phyloP scores from a whole-genome alignment of 2,797 vertebrate species.

The Choloepus didactylus region DNA sequence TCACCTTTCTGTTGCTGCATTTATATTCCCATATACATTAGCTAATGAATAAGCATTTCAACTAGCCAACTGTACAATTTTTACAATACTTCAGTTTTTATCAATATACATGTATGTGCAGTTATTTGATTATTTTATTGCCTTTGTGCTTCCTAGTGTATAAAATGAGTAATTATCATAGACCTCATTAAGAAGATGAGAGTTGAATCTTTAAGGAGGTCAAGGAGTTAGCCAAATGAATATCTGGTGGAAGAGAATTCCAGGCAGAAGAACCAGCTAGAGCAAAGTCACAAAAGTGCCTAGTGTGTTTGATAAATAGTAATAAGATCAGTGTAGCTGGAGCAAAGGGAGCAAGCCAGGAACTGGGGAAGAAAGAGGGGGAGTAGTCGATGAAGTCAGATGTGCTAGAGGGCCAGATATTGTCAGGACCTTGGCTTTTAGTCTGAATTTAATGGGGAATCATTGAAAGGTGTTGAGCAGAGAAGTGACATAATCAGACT shows the following conservation, averaged over 20 bases:
- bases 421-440: neutral
- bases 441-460: neutral
- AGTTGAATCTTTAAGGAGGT: conserved; percentile 1
- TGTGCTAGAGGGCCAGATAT: neutral
- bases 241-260: conserved; percentile 14
- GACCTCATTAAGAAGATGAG: neutral
- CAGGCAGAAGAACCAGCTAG: conserved; percentile 8
- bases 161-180: neutral
- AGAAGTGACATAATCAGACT: neutral
- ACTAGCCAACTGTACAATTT: conserved; percentile 3
- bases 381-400: neutral
- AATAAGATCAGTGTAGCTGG: neutral
- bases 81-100: neutral
- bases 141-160: neutral
- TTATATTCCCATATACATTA: neutral
- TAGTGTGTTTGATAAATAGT: neutral
- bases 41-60: conserved; percentile 51
- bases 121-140: neutral
- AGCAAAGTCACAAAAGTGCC: neutral
- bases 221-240: neutral
- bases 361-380: too few relatives aligned
- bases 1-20: conserved; percentile 1
- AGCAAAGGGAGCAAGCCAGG: neutral
- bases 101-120: neutral
- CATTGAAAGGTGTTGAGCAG: neutral